These are phyloP conservation scores for Rhopalosiphum padi DNA, from an alignment of 1,140 invertebrate species.

Conservation along the genomic window DNA sequence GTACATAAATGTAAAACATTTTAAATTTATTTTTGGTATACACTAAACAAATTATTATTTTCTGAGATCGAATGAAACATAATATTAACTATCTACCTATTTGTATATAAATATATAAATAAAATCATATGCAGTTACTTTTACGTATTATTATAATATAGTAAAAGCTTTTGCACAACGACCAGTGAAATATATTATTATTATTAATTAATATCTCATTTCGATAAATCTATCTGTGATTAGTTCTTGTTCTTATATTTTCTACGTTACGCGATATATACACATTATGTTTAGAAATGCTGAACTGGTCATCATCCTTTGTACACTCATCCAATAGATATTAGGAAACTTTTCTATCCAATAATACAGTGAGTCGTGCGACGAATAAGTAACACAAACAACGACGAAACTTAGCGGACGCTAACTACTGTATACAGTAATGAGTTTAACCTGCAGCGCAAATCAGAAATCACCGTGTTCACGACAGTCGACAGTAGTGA, in stretches of 20 bases:
- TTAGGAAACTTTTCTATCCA: neutral
- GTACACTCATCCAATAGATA: neutral
- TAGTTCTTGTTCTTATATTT: neutral
- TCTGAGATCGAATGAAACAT: neutral
- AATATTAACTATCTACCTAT: neutral
- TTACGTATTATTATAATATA: neutral
- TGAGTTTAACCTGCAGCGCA: neutral
- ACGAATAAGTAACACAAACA: neutral
- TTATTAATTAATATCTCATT: neutral
- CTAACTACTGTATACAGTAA: neutral
- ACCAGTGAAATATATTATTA: neutral
- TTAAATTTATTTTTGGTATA: neutral
- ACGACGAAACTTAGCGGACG: neutral
- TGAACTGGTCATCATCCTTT: neutral
- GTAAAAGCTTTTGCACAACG: neutral
- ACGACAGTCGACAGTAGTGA: neutral
- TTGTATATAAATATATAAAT: neutral
- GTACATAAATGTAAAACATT: neutral
- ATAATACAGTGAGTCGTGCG: neutral
- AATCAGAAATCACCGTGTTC: neutral
- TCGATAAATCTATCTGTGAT: neutral
- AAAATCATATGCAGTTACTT: neutral
- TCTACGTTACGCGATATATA: no score
- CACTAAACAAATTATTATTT: neutral
- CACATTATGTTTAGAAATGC: neutral